Evolutionary conservation across 2,797 vertebrate genomes (phyloP).

Genomic region (Characodon lateralis): DNA sequence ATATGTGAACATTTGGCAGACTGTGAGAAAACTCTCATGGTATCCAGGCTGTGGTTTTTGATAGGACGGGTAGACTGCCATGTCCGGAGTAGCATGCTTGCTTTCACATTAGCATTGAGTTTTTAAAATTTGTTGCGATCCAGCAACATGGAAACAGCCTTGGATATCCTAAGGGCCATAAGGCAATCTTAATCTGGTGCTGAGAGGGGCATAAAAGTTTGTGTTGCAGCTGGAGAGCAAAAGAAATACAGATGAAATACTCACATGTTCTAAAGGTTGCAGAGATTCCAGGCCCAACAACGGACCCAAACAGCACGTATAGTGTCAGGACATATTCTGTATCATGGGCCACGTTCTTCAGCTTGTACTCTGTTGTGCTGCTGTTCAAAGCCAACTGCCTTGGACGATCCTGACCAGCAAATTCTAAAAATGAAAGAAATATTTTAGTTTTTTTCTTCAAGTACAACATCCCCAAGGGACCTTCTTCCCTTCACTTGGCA

Average conservation of each 20-base stretch:
- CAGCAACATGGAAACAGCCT: too few relatives aligned
- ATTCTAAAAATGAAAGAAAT: conserved; percentile 74
- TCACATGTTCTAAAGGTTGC: conserved; percentile 89
- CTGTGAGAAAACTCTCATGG: background rate
- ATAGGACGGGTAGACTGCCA: background rate
- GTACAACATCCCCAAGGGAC: background rate
- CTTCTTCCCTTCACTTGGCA: conserved; percentile 6
- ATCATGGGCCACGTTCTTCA: conserved; percentile 83
- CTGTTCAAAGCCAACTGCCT: conserved; percentile 84
- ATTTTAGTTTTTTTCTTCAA: conserved; percentile 12
- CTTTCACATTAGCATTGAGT: background rate
- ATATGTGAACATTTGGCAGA: background rate
- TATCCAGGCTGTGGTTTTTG: background rate
- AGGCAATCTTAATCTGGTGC: too few relatives aligned
- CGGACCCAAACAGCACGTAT: conserved; percentile 87
- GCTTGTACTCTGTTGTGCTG: conserved; percentile 78
- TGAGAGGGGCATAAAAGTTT: background rate
- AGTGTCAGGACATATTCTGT: conserved; percentile 89
- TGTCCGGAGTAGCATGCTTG: background rate
- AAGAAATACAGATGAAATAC: conserved; percentile 33
- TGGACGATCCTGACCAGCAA: conserved; percentile 83
- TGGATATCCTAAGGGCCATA: too few relatives aligned
- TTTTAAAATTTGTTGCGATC: too few relatives aligned
- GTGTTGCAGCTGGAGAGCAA: background rate
- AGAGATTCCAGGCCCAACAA: conserved; percentile 86